phyloP scores from a whole-genome alignment of 2,797 vertebrate genomes.

The Notamacropus eugenii region DNA sequence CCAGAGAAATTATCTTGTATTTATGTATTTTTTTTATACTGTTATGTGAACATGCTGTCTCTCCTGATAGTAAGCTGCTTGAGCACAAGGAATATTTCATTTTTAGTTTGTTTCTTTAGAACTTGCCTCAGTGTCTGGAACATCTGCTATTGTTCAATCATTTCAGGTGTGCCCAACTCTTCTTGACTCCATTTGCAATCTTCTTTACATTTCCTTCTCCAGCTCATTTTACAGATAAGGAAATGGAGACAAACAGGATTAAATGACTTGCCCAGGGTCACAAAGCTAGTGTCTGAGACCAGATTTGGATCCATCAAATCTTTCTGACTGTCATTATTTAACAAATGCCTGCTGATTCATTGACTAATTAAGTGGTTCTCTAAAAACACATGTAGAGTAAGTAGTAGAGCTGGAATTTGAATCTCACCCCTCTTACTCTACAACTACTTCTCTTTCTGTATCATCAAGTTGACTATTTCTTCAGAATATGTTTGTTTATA shows the following conservation, averaged over 20 bases:
- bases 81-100: neutral
- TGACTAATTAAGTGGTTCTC: neutral
- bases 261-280: neutral
- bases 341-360: neutral
- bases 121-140: neutral
- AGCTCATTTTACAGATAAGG: neutral
- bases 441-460: neutral
- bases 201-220: neutral
- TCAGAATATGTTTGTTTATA: conserved; percentile 11
- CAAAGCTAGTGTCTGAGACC: neutral
- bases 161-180: neutral
- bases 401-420: neutral
- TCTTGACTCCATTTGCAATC: neutral
- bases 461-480: neutral
- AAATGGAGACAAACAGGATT: neutral
- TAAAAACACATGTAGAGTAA: neutral
- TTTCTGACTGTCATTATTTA: neutral
- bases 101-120: neutral
- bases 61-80: neutral
- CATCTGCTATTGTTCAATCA: neutral
- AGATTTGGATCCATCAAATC: neutral
- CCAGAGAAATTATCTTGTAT: neutral
- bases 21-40: neutral
- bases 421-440: neutral
- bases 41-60: neutral